Evolutionary conservation across 2,113 vertebrate genomes (phyloP), one percentile per base, ranked within the genome.

Genomic region (Pachypanchax playfairii): DNA sequence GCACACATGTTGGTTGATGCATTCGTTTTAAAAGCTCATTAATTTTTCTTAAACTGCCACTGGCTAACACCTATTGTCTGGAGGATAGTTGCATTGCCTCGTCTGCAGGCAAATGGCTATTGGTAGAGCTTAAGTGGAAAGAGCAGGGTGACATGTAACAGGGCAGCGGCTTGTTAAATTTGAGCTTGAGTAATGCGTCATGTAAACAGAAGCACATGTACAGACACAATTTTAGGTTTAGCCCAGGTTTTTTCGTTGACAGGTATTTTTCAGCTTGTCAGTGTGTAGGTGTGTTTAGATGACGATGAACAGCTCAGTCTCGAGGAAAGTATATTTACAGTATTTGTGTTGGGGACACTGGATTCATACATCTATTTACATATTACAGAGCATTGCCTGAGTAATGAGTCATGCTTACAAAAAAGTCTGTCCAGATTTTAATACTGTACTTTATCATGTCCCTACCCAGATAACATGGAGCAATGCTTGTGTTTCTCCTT

Each of bases 11-110:
- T 65, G 63, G 63, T 74, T 74, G 65, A 82, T 70, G 66, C 62
- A 65, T 72, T 85, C 72, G 63, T 83, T 75, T 73, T 43, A 79
- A 28, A 69, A 80, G 65, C 85, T 87, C 77, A 77, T 85, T 86
- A 81, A 86, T 86, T 85, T 87, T 28, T 18, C 46, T 81, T 77
- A 78, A 89, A 81, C 67, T 70, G 70, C 70, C 70, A 68, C 71
- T 48, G 70, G 73, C 69, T 57, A 65, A 52, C 73, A 73, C 73
- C 54, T 58, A 76, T 47, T 78, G 65, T 81, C 69, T 73, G 48
- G 47, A 73, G 59, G 72, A 73, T 51, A 53, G 39, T 65, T 62
- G 43, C 46, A 66, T 62, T 22, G 6, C 28, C 18, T 6, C 68
- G 57, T 59, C 31, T 44, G 36, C 28, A 20, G 24, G 51, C 35